A percentile compares a stretch with the other conserved stretches of the same genome.
phyloP scores from a whole-genome alignment of 2,113 vertebrate species.

The Urocynchramus pylzowi region DNA sequence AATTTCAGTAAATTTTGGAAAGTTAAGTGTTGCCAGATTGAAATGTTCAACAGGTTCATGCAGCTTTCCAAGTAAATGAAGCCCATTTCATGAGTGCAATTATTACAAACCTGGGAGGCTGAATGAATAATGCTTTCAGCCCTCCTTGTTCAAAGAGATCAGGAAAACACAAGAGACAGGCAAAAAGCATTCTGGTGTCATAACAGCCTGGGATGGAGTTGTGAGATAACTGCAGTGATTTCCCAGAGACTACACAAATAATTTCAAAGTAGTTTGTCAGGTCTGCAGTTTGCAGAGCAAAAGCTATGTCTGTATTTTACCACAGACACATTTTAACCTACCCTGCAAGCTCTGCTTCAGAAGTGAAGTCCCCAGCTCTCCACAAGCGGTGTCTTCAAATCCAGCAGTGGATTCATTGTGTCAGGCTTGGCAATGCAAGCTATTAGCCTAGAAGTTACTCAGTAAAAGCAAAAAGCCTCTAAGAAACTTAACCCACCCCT shows the following conservation, averaged over 20 bases:
- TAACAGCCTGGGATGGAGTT: neutral
- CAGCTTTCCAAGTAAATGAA: neutral
- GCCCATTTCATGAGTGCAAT: neutral
- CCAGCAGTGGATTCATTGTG: neutral
- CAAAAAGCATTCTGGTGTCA: neutral
- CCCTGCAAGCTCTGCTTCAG: neutral
- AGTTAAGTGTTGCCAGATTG: neutral
- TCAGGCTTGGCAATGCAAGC: neutral
- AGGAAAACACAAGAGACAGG: neutral
- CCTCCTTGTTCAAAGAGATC: neutral
- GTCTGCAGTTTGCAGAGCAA: neutral
- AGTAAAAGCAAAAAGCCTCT: neutral
- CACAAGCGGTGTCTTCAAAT: neutral
- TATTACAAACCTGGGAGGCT: neutral
- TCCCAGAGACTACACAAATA: neutral
- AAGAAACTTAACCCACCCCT: neutral
- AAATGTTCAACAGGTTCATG: neutral
- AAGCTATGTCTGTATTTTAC: neutral
- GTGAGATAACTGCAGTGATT: conserved; percentile 8
- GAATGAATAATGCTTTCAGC: neutral
- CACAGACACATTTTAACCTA: neutral
- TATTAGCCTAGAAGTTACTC: neutral
- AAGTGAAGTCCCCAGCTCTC: conserved; percentile 1
- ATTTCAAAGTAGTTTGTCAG: neutral
- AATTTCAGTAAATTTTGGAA: neutral